phyloP scores from a whole-genome alignment of 2,888 invertebrate genomes.

The Desoria tigrina region DNA sequence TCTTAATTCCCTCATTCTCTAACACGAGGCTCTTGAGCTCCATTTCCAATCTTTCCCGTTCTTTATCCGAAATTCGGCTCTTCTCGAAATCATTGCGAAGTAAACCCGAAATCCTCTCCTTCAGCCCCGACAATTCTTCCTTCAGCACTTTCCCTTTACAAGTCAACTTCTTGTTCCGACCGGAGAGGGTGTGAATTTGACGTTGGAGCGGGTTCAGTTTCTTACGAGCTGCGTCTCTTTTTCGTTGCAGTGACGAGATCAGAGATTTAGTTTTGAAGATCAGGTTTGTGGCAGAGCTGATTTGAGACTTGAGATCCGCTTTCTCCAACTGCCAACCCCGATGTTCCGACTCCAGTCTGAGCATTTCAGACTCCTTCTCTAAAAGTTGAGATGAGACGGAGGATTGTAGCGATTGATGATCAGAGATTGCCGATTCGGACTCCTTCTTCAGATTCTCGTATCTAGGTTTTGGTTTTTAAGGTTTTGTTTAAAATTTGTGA shows the following conservation, averaged over 20 bases:
- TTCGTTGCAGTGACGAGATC: not conserved
- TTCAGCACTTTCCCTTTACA: not conserved
- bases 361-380: no score
- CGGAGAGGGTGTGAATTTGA: not conserved
- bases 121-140: not conserved
- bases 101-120: constrained; percentile 1
- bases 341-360: no score
- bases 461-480: no score
- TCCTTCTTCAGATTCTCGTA: no score
- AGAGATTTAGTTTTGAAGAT: constrained; percentile 8
- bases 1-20: not conserved
- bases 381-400: no score
- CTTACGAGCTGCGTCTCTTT: not conserved
- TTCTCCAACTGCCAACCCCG: no score
- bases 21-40: not conserved
- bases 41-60: constrained; percentile 17
- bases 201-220: not conserved
- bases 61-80: constrained; percentile 13
- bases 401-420: no score
- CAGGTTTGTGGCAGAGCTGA: not conserved
- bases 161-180: not conserved
- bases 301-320: no score
- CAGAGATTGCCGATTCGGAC: no score
- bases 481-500: no score
- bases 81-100: constrained; percentile 14